Base-by-base conservation (phyloP, 2,113 vertebrate species). In the Myotis yumanensis region DNA sequence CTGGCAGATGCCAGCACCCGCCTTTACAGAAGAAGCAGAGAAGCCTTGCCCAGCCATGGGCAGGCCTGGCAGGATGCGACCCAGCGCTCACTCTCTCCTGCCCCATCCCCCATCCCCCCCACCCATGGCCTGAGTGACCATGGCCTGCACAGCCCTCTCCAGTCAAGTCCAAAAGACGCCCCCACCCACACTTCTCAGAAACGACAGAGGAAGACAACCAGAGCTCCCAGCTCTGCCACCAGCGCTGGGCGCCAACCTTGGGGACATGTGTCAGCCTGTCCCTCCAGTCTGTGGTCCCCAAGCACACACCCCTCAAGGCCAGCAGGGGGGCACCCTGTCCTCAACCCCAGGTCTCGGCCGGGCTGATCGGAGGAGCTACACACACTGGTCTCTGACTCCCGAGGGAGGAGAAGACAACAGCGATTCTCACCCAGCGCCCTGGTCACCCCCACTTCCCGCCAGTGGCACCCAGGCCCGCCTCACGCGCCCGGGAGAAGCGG, bases 401-500 rank as follows among this genome's bases (percentile, higher is more conserved):
- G 2, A 37, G 64, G 30, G 51, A 40, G 52, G 37, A 76, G 82
- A 69, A 25, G 75, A 25, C 64, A 40, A n/a, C 25, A 4, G 28
- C 0, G 75, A 22, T 5, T 40, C 35, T 51, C 32, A 11, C 91
- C 1, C 0, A 12, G 30, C 2, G n/a, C 25, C 17, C 12, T 3
- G 14, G 15, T 25, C 28, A 5, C 4, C 0, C 15, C 28, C 1
- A 0, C n/a, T 3, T n/a, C 80, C 32, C 4, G 16, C 48, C 35
- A 14, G 15, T 43, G 1, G 30, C 37, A 11, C 35, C 43, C 68
- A 43, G 79, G 30, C 62, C 52, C 28, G 4, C 40, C n/a, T 30
- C 12, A 4, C 18, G 22, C 1, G 1, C 46, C 25, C 5, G 22
- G 14, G 15, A 75, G 37, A 37, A 40, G 79, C 59, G 25, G 82